These are phyloP conservation scores for Perithous albicinctus DNA, from an alignment of 2,888 invertebrate genomes.

Conservation along the genomic window DNA sequence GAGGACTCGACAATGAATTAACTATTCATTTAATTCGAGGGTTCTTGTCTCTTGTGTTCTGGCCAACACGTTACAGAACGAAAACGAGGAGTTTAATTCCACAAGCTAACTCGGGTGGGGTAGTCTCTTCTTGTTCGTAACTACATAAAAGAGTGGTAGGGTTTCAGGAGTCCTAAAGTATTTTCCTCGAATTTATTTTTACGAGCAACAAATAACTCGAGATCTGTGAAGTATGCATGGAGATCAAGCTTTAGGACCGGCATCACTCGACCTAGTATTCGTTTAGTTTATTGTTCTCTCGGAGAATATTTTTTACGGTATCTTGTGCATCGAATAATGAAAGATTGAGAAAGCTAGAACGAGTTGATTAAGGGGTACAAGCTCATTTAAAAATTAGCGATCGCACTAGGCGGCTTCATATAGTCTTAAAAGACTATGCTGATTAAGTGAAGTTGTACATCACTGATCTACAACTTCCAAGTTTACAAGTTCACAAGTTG, in stretches of 20 bases:
- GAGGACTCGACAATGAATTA: conserved; percentile 14
- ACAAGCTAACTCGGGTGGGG: background rate
- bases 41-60: background rate
- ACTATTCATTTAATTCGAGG: conserved; percentile 41
- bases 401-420: too few species aligned
- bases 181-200: background rate
- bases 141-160: background rate
- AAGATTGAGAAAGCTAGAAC: too few species aligned
- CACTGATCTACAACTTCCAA: too few species aligned
- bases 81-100: conserved; percentile 18
- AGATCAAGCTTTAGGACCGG: background rate
- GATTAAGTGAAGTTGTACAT: too few species aligned
- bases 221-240: background rate
- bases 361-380: too few species aligned
- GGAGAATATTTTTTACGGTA: background rate
- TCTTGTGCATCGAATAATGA: background rate
- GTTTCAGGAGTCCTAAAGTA: background rate
- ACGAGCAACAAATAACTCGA: background rate
- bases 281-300: background rate
- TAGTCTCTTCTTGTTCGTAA: background rate
- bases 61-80: conserved; percentile 2
- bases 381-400: too few species aligned
- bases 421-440: too few species aligned
- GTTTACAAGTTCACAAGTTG: too few species aligned
- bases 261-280: background rate